Conservation (phyloP, 2,113 vertebrate genomes). For the Hiodon alosoides region DNA sequence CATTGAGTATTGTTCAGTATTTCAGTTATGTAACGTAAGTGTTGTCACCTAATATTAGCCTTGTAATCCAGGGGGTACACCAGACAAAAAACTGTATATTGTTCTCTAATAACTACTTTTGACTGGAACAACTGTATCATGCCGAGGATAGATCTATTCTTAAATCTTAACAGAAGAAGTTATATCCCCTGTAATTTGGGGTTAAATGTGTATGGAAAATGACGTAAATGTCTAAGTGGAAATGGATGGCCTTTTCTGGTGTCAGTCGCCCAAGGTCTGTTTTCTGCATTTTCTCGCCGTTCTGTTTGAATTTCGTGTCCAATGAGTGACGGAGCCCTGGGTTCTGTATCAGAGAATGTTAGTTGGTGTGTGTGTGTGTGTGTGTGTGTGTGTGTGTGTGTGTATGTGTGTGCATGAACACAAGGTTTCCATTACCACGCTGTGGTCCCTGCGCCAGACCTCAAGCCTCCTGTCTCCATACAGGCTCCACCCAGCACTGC, state of each 20-base stretch:
- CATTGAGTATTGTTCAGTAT: too few relatives aligned
- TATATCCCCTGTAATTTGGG: slow-evolving; percentile 44
- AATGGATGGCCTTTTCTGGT: slow-evolving; percentile 38
- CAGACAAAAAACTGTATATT: too few relatives aligned
- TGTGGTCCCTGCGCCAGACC: slow-evolving; percentile 51
- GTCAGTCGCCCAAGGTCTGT: slow-evolving; percentile 44
- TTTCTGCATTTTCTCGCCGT: slow-evolving; percentile 46
- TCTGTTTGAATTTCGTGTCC: slow-evolving; percentile 12
- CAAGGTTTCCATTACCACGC: slow-evolving; percentile 61
- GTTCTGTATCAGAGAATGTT: slow-evolving; percentile 26
- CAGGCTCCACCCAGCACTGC: slow-evolving; percentile 57
- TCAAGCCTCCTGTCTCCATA: slow-evolving; percentile 58
- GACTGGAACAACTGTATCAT: background rate
- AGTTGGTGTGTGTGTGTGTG: background rate
- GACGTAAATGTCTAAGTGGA: slow-evolving; percentile 46
- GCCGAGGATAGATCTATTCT: slow-evolving; percentile 31
- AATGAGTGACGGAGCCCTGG: slow-evolving; percentile 29
- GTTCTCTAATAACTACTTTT: background rate
- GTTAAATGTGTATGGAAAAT: slow-evolving; percentile 44
- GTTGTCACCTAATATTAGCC: too few relatives aligned
- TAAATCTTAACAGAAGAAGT: slow-evolving; percentile 32
- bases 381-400: slow-evolving; percentile 15
- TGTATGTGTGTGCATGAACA: slow-evolving; percentile 40
- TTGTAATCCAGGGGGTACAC: too few relatives aligned
- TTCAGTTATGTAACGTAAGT: too few relatives aligned